Base-by-base conservation (phyloP, 1,140 invertebrate genomes). In the Daktulosphaira vitifoliae region DNA sequence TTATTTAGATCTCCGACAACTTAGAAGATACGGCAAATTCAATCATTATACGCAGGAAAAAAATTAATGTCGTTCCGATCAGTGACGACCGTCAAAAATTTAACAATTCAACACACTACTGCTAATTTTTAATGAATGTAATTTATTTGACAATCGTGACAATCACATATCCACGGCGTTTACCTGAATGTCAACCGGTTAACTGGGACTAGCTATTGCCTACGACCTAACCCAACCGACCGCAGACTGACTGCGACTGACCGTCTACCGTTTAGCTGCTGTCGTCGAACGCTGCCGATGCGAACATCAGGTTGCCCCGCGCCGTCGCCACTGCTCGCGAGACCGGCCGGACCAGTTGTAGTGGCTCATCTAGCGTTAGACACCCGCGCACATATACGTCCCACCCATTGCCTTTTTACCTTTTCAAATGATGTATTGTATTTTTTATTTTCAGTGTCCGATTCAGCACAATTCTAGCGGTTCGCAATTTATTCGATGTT, bases 281-380 rank as follows among this genome's bases (percentile, higher is more conserved):
- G 52, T 20, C 52, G 52, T 33, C 29, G 37, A 42, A 39, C 52
- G 52, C 52, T 56, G 52, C 37, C 11, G 29, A 5, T 5, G 29
- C 11, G 29, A 6, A 11, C 5, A 6, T 5, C 5, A 11, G 5
- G 11, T 5, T 5, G 5, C 11, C 5, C 29, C 29, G 5, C 29
- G 29, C 29, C 29, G 29, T 33, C 29, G 5, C 5, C 29, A 6
- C 5, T 22, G 2, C 20, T 20, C 22, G 38, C 37, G 11, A 46
- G 54, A 62, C 56, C 56, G 56, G 42, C 56, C 25, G 56, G 56
- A 62, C 56, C 56, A 48, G 56, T 62, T 56, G 37, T 59, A 9
- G 54, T 39, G 38, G 53, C 53, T 59, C 53, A 25, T 56, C n/a
- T n/a, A n/a, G n/a, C n/a, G n/a, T n/a, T 56, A 39, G 20, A 44